A percentile compares a stretch with the other conserved stretches of the same genome.
phyloP scores from a whole-genome alignment of 2,888 invertebrate genomes.

The Nyleta sp. region DNA sequence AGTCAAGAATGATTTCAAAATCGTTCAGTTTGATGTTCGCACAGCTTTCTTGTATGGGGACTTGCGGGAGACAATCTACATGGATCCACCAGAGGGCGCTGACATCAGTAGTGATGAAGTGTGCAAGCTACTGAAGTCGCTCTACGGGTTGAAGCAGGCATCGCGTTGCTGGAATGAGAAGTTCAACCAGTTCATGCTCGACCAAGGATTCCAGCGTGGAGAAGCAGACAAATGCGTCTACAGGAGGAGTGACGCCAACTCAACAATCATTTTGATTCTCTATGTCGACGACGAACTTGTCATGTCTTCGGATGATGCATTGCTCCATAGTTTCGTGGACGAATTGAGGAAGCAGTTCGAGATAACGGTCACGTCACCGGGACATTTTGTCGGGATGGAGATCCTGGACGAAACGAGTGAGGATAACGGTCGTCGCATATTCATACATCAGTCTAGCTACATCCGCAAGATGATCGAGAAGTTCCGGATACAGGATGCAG shows the following conservation, averaged over 20 bases:
- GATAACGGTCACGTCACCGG: background rate
- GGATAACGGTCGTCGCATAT: conserved; percentile 4
- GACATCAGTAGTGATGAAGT: background rate
- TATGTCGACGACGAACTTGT: conserved; percentile 17
- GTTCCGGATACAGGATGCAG: conserved; percentile 9
- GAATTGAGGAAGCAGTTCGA: conserved; percentile 11
- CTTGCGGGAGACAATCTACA: conserved; percentile 25
- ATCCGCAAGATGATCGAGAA: conserved; percentile 18
- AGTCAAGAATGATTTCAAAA: conserved; percentile 17
- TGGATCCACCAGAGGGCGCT: conserved; percentile 13
- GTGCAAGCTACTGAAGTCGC: background rate
- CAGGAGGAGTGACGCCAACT: background rate
- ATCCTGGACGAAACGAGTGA: conserved; percentile 8
- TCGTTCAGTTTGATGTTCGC: conserved; percentile 36
- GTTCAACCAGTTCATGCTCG: conserved; percentile 12
- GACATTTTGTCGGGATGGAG: conserved; percentile 27
- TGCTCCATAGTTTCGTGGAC: background rate
- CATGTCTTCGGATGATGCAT: background rate
- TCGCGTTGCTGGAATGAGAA: conserved; percentile 31
- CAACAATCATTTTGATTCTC: background rate
- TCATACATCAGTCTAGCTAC: conserved; percentile 20
- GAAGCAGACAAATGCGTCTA: conserved; percentile 31
- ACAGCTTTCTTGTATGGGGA: conserved; percentile 46
- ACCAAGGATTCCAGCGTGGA: conserved; percentile 5
- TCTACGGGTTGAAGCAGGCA: conserved; percentile 25